These are phyloP conservation scores for Malurus elegans DNA, from an alignment of 2,113 vertebrate genomes.

Conservation along the genomic window DNA sequence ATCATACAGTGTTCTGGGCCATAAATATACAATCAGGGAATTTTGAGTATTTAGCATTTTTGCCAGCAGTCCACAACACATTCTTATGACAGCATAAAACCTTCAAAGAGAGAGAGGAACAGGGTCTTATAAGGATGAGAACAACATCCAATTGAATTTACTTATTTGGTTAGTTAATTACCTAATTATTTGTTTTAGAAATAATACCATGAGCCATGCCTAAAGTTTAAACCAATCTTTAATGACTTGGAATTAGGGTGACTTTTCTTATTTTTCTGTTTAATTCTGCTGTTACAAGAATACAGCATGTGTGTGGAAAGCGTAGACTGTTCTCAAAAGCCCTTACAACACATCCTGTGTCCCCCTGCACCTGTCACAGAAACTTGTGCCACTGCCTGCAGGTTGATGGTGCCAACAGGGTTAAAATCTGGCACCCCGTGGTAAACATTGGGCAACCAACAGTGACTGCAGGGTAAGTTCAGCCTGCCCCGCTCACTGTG, in stretches of 20 bases:
- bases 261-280: neutral
- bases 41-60: neutral
- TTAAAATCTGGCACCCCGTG: neutral
- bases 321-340: neutral
- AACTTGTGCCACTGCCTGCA: rapidly evolving
- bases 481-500: neutral
- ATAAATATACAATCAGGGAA: neutral
- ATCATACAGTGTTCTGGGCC: neutral
- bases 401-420: neutral
- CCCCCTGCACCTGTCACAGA: neutral
- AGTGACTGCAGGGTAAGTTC: neutral
- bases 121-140: neutral
- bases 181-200: neutral
- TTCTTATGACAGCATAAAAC: neutral
- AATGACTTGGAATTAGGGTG: neutral
- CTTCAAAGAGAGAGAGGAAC: neutral
- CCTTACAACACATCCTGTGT: neutral
- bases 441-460: neutral
- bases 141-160: neutral
- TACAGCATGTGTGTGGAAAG: rapidly evolving
- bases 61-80: neutral
- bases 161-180: neutral
- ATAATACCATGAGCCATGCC: rapidly evolving
- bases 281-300: neutral
- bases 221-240: neutral